Evolutionary conservation across 2,888 invertebrate species (phyloP), one percentile per base, ranked within the genome.

Genomic region (Yponomeuta malinellus): DNA sequence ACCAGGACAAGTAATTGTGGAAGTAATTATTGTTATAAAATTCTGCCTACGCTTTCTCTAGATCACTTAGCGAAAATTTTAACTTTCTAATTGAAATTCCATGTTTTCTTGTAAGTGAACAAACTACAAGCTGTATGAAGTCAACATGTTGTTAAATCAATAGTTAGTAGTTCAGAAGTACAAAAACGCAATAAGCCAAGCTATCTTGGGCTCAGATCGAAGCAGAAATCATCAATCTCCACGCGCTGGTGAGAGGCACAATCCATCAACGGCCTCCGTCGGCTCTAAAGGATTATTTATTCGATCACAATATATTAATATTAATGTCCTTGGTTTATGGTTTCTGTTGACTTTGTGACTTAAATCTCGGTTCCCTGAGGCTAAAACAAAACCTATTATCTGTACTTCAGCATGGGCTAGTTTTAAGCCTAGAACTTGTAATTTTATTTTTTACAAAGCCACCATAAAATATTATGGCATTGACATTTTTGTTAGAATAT

Each of bases 261-360:
- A 64, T 64, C 64, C n/a, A 64, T 64, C 64, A 64, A 64, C 23
- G 10, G 64, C 10, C 64, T 31, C 31, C 29, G 29, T 64, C 29
- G 23, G 31, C 64, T 37, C 67, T 67, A 67, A 67, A 67, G 67
- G 43, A 67, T 67, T 67, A 67, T 37, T 67, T 64, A 64, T 64
- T 64, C 64, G 64, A 64, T 64, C 23, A 31, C 64, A 64, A 31
- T 64, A 52, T 52, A 59, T 59, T 59, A 59, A 59, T 59, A 59
- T 59, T 59, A 59, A 59, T 59, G 52, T 59, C 52, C 52, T 59
- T 15, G 52, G 52, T 59, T 59, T 59, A 59, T 12, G 52, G 52
- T 59, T 59, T 59, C 52, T 59, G 52, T 59, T 15, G 52, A 15
- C 52, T 59, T 59, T 59, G 52, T 8, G 52, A 15, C 15, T 12